These are phyloP conservation scores for Ditylenchus dipsaci DNA, from an alignment of 1,140 invertebrate genomes.

Conservation along the genomic window DNA sequence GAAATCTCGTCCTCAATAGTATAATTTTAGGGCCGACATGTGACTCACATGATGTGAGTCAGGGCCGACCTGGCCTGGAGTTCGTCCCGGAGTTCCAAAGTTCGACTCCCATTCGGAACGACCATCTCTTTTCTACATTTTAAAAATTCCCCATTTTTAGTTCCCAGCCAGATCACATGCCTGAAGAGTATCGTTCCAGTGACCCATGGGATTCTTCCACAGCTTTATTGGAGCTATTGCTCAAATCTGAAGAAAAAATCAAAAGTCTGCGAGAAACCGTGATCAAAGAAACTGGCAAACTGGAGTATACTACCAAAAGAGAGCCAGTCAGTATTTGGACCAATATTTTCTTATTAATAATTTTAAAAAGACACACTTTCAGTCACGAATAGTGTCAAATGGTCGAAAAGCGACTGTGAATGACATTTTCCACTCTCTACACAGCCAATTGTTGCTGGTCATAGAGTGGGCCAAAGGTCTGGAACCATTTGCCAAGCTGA, in stretches of 20 bases:
- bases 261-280: constrained; percentile 52
- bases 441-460: constrained; percentile 54
- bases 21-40: too few species aligned
- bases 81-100: too few species aligned
- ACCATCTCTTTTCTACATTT: too few species aligned
- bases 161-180: not conserved
- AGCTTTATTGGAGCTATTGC: constrained; percentile 37
- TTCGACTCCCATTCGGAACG: too few species aligned
- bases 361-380: not conserved
- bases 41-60: too few species aligned
- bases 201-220: constrained; percentile 41
- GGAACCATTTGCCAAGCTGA: constrained; percentile 51
- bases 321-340: constrained; percentile 25
- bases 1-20: too few species aligned
- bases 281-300: constrained; percentile 51
- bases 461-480: constrained; percentile 57
- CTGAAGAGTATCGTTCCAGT: not conserved
- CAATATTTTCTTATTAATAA: not conserved
- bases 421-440: constrained; percentile 55
- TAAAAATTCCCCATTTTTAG: not conserved
- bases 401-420: constrained; percentile 50
- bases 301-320: constrained; percentile 49
- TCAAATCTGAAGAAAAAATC: constrained; percentile 52
- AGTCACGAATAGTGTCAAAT: constrained; percentile 15
- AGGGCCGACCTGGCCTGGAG: too few species aligned